Evolutionary conservation across 2,888 invertebrate species (phyloP), one percentile per base, ranked within the genome.

Genomic region (Phortica magna): DNA sequence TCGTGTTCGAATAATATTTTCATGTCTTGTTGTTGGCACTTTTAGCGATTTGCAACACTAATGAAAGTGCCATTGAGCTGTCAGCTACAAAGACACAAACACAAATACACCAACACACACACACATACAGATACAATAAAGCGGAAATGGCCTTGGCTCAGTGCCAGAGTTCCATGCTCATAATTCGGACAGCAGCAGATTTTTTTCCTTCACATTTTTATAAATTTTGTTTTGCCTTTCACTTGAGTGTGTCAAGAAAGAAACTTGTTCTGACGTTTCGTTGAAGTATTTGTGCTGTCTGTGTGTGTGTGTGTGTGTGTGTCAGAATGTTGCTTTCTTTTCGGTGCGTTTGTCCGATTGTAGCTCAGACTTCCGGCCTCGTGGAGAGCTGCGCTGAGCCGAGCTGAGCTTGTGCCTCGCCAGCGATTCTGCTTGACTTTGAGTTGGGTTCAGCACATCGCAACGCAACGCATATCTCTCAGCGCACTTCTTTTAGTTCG

Each of bases 31-130:
- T 65, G 65, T 31, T 65, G 14, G 43, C 14, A 41, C 65, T 31
- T 64, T 39, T 64, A n/a, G 39, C 65, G 84, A 84, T 81, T 83
- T 88, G 85, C 79, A 84, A 84, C 81, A 83, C 84, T 86, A 83
- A 85, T 88, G 85, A 85, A 85, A 88, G 86, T 83, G 86, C 84
- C 86, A 84, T 81, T 84, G 82, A 83, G 80, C 88, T 84, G 85
- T 82, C 88, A 83, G 83, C 22, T 75, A 42, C 75, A 75, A 48
- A 31, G 19, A 71, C 22, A 65, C 31, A 14, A 1, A 14, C 31
- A 39, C 64, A 10, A 64, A 22, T n/a, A n/a, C 7, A 7, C 64
- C 77, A 79, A 57, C 81, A 78, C 76, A 48, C 9, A 48, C 48
- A 12, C 70, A 64, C 67, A 19, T 77, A 71, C 81, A 68, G 2